A percentile compares a stretch with the other conserved stretches of the same genome.
phyloP scores from a whole-genome alignment of 2,113 vertebrate species.

The Entomyzon cyanotis region DNA sequence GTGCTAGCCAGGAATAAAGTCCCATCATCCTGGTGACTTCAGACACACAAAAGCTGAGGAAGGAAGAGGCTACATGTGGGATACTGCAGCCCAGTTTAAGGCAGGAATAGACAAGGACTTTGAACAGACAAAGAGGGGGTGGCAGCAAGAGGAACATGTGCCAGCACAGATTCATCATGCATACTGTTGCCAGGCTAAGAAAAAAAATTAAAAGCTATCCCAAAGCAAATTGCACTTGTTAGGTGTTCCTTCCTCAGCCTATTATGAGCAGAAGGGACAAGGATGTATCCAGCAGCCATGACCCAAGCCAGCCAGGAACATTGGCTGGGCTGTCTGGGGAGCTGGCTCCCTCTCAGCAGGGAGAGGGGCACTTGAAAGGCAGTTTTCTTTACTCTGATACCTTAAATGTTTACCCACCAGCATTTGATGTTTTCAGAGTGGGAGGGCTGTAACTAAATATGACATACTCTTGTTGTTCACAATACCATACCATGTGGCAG shows the following conservation, averaged over 20 bases:
- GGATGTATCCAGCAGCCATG: neutral
- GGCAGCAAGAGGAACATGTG: neutral
- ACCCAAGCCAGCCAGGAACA: neutral
- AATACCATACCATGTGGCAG: neutral
- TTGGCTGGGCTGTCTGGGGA: neutral
- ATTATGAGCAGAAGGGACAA: neutral
- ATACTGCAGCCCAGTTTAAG: neutral
- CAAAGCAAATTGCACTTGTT: neutral
- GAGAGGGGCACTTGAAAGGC: neutral
- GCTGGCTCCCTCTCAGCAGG: accelerated
- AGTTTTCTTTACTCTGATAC: neutral
- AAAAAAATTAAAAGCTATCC: neutral
- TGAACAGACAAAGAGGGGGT: slow-evolving; percentile 11
- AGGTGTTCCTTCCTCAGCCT: neutral
- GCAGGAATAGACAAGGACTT: neutral
- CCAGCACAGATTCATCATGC: neutral
- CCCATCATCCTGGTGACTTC: neutral
- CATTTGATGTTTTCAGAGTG: neutral
- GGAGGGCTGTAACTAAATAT: neutral
- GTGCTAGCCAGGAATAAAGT: neutral
- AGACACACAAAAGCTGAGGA: neutral
- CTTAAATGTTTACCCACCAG: neutral
- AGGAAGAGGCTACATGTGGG: neutral
- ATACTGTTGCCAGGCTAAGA: neutral
- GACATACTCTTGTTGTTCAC: neutral